These are phyloP conservation scores for Leptinotarsa defecta DNA, from an alignment of 1,140 invertebrate genomes.

Conservation along the genomic window DNA sequence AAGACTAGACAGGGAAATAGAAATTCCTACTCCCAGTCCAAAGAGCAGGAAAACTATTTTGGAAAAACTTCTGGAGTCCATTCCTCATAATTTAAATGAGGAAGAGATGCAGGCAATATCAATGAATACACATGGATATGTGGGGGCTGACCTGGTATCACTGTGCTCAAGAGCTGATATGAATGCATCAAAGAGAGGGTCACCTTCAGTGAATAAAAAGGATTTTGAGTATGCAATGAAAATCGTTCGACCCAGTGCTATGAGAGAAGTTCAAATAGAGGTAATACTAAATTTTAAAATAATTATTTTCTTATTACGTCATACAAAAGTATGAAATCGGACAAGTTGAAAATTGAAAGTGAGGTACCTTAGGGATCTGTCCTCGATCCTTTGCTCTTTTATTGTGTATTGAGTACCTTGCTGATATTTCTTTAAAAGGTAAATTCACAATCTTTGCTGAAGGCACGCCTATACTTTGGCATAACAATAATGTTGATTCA, in stretches of 20 bases:
- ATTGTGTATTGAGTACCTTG: too few species aligned
- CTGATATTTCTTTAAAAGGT: too few species aligned
- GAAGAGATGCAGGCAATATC: constrained; percentile 68
- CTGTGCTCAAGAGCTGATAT: constrained; percentile 74
- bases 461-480: too few species aligned
- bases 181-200: constrained; percentile 59
- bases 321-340: background rate
- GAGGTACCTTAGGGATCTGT: too few species aligned
- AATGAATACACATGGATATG: constrained; percentile 81
- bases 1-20: constrained; percentile 83
- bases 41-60: constrained; percentile 71
- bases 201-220: constrained; percentile 48
- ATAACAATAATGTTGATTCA: too few species aligned
- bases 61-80: constrained; percentile 62
- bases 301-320: background rate
- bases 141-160: constrained; percentile 82
- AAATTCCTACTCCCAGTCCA: constrained; percentile 79
- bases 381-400: too few species aligned
- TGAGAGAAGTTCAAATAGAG: constrained; percentile 87
- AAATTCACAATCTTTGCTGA: too few species aligned
- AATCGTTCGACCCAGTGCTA: constrained; percentile 81
- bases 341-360: too few species aligned
- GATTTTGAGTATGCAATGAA: constrained; percentile 71
- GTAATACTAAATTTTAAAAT: constrained; percentile 16
- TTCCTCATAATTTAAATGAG: constrained; percentile 62